Base-by-base conservation (phyloP, 2,797 vertebrate genomes). In the Chaunax sp. region DNA sequence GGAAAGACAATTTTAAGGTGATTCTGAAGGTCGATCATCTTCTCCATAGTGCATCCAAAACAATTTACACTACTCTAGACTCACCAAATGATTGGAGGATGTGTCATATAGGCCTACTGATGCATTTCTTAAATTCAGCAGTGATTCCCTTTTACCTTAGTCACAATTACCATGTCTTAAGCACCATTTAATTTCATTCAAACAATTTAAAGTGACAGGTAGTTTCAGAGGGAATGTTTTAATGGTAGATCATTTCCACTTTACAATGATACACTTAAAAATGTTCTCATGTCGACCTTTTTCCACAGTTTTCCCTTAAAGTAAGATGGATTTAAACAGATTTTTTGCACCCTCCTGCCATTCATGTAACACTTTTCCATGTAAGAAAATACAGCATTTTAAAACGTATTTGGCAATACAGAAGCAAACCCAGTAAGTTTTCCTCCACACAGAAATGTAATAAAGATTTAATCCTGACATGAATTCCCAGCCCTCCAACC, bases 221-320 rank as follows among this genome's bases (percentile, higher is more conserved):
- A 3, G 58, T 78, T 88, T 94, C 86, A 93, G 91, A 93, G 91
- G 92, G 93, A 94, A 94, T 94, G 93, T 94, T 94, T 95, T 94
- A 94, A 95, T 94, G 93, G 86, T 92, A 87, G 89, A 92, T 90
- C 89, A 90, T 89, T 92, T 94, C 90, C 89, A 93, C 90, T 92
- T 86, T 87, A 94, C 91, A 92, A 89, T 89, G 83, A 92, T 90
- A 93, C 82, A 83, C 80, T 90, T 89, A 83, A 83, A 88, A 91
- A 91, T 83, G 87, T 89, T 90, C 86, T 84, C 84, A 84, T 81
- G 86, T 91, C 83, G 86, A 83, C 76, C 80, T n/a, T 84, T 85
- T 10, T 84, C 82, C 85, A 86, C 87, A 71, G 66, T 85, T 89
- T 86, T 89, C 89, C 83, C 72, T 78, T 80, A 87, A 81, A 64